Evolutionary conservation across 2,113 vertebrate species (phyloP).

Genomic region (Menura novaehollandiae): DNA sequence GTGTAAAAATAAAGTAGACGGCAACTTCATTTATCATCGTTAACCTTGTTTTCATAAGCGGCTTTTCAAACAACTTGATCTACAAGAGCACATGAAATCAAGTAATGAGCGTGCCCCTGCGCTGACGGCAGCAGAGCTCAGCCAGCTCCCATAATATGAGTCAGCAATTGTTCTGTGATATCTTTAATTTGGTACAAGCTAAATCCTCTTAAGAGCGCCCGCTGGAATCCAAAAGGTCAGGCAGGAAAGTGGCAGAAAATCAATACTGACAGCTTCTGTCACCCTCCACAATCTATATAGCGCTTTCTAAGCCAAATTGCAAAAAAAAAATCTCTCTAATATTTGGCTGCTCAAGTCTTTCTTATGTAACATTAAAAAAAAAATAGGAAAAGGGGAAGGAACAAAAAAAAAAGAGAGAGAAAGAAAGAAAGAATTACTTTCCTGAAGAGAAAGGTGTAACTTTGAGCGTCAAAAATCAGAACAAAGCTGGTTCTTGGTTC

Average conservation of each 20-base stretch:
- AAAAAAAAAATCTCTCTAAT: constrained; percentile 28
- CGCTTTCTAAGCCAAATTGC: constrained; percentile 44
- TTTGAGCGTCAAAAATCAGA: background rate
- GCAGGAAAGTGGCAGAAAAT: constrained; percentile 39
- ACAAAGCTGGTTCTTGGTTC: background rate
- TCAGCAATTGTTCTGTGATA: constrained; percentile 44
- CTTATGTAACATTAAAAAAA: background rate
- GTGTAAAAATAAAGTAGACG: background rate
- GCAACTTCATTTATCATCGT: background rate
- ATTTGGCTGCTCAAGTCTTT: background rate
- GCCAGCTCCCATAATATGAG: background rate
- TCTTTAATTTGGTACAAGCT: constrained; percentile 55
- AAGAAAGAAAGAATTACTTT: background rate
- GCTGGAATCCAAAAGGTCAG: constrained; percentile 48
- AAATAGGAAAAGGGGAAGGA: fast-evolving
- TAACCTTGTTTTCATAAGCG: background rate
- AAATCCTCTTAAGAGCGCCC: constrained; percentile 12
- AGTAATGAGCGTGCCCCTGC: background rate
- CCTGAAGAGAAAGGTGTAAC: background rate
- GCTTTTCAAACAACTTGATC: background rate
- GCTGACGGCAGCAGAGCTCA: background rate
- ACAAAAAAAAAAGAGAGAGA: background rate
- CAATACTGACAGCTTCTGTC: constrained; percentile 45
- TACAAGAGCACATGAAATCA: background rate
- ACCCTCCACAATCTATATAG: constrained; percentile 7